phyloP scores from a whole-genome alignment of 2,113 vertebrate species.

The Pomatostomus ruficeps region DNA sequence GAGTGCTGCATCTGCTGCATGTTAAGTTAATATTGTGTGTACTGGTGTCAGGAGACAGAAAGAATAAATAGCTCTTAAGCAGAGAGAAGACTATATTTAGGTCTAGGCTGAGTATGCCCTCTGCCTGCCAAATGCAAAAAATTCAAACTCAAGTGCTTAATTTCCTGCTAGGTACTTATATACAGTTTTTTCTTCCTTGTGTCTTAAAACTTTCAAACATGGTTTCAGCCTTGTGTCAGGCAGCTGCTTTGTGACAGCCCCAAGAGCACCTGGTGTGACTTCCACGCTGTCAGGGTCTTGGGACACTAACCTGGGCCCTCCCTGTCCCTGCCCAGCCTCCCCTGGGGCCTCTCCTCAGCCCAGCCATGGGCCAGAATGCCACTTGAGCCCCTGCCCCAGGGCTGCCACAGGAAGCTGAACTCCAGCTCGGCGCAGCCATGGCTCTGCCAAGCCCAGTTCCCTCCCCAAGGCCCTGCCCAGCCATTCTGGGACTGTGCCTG shows the following conservation, averaged over 20 bases:
- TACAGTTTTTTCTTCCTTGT: not conserved
- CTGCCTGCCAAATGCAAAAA: slow-evolving; percentile 34
- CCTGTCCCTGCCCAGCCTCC: not conserved
- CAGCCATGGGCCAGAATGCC: not conserved
- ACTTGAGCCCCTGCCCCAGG: not conserved
- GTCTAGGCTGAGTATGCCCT: slow-evolving; percentile 17
- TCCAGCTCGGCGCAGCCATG: not conserved
- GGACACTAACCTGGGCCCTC: fast-evolving
- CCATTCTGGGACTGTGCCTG: not conserved
- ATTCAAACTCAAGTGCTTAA: not conserved
- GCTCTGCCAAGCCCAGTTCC: not conserved
- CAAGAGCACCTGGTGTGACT: not conserved
- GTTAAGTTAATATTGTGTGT: not conserved
- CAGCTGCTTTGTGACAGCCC: not conserved
- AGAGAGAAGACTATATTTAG: slow-evolving; percentile 30
- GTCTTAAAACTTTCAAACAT: not conserved
- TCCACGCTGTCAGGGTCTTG: not conserved
- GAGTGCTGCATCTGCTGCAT: not conserved
- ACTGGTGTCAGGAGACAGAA: not conserved
- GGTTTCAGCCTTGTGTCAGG: not conserved
- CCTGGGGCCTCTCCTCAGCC: not conserved
- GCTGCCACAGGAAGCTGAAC: not conserved
- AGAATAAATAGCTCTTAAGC: not conserved
- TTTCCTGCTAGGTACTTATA: not conserved
- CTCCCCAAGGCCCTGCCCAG: not conserved